Conservation (phyloP, 2,113 vertebrate species). For the Australoheros scitulus region DNA sequence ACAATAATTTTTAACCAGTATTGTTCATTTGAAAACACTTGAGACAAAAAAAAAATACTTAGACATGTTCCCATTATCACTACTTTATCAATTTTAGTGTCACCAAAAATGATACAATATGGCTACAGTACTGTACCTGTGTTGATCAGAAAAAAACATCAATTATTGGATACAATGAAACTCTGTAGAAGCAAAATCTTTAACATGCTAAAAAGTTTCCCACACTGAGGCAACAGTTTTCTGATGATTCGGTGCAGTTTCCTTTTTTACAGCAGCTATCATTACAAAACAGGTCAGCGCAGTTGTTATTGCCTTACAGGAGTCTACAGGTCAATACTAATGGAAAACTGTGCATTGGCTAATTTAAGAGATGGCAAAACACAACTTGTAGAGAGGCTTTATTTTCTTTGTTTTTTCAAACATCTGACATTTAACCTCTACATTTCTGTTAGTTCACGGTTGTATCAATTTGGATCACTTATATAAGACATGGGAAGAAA, state of each 20-base stretch:
- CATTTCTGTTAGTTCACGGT: not conserved
- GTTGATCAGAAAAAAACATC: not conserved
- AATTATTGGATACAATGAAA: not conserved
- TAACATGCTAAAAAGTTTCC: slow-evolving; percentile 2
- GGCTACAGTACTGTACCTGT: not conserved
- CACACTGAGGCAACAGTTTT: not conserved
- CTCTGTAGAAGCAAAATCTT: not conserved
- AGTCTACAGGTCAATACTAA: slow-evolving; percentile 21
- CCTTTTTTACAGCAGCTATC: slow-evolving; percentile 1
- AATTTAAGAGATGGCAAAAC: slow-evolving; percentile 30
- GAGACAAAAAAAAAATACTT: not conserved
- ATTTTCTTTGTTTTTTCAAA: not conserved
- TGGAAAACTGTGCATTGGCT: slow-evolving; percentile 9
- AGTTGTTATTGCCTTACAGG: not conserved
- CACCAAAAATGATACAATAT: not conserved
- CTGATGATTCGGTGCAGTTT: not conserved
- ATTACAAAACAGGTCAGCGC: slow-evolving; percentile 27
- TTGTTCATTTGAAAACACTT: not conserved
- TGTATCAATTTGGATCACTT: slow-evolving; percentile 23
- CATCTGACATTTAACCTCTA: slow-evolving; percentile 23
- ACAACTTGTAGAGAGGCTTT: not conserved
- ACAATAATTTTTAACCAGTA: not conserved
- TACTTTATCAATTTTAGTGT: not conserved
- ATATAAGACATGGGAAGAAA: slow-evolving; percentile 11
- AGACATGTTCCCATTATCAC: not conserved